Conservation (phyloP, 2,113 vertebrate species). For the Etheostoma cragini region DNA sequence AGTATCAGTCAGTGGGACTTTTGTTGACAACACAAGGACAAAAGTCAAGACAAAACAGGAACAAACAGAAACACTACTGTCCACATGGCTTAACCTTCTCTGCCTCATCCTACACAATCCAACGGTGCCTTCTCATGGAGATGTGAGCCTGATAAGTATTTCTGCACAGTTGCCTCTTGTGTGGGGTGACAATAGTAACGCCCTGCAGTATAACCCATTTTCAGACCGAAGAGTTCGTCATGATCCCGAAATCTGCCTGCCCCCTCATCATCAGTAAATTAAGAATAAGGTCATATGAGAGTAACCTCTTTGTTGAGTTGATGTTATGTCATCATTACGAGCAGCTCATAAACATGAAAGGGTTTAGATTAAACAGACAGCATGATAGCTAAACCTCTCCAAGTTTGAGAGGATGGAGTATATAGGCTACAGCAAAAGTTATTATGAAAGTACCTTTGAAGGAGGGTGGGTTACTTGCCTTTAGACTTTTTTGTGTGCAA, state of each 20-base stretch:
- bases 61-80: conserved; percentile 7
- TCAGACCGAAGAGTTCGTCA: conserved; percentile 18
- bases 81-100: conserved; percentile 42
- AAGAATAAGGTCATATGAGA: conserved; percentile 5
- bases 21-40: conserved; percentile 13
- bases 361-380: conserved; percentile 12
- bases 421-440: conserved; percentile 3
- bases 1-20: conserved; percentile 21
- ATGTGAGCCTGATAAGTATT: conserved; percentile 58
- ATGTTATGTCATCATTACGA: conserved; percentile 40
- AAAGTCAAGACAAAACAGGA: conserved; percentile 37
- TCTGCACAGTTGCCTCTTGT: conserved; percentile 61
- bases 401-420: neutral
- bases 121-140: conserved; percentile 72
- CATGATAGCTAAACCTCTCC: neutral
- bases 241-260: conserved; percentile 15
- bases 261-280: neutral
- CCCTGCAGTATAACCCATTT: conserved; percentile 24
- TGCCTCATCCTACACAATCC: conserved; percentile 62
- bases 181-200: conserved; percentile 25
- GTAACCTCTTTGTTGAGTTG: conserved; percentile 7
- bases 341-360: conserved; percentile 10
- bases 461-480: conserved; percentile 44
- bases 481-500: conserved; percentile 22
- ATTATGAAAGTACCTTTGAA: conserved; percentile 35